These are phyloP conservation scores for Struthidea cinerea DNA, from an alignment of 2,113 vertebrate species.

Conservation along the genomic window DNA sequence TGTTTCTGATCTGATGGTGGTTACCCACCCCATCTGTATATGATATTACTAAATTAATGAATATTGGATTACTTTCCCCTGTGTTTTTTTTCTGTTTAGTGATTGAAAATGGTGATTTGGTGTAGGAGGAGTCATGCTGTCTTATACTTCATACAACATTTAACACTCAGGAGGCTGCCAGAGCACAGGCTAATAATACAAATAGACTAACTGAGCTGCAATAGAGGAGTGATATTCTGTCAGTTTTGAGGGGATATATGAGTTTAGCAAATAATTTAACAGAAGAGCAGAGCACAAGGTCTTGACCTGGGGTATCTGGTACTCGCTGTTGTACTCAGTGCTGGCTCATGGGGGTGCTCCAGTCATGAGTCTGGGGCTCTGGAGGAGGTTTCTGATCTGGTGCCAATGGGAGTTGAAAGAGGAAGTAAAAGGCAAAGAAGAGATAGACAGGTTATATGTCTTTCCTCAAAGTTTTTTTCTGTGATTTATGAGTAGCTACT, in stretches of 20 bases:
- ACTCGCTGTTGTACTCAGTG: not conserved
- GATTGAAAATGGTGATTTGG: not conserved
- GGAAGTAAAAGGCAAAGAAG: not conserved
- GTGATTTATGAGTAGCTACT: not conserved
- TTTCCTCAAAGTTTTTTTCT: not conserved
- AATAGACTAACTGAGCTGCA: not conserved
- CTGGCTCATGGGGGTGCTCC: conserved; percentile 21
- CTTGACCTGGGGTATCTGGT: too few relatives aligned
- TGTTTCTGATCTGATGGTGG: not conserved
- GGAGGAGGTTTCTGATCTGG: not conserved
- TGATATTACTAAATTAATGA: not conserved
- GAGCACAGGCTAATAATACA: not conserved
- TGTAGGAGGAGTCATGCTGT: not conserved
- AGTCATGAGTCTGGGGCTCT: not conserved
- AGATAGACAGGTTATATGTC: not conserved
- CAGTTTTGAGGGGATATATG: not conserved
- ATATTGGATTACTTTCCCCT: not conserved
- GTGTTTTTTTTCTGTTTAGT: not conserved
- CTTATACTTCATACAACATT: not conserved
- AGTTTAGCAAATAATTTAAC: not conserved
- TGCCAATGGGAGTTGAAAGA: not conserved
- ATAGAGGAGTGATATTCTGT: not conserved
- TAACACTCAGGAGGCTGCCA: not conserved
- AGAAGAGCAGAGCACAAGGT: not conserved
- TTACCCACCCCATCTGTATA: not conserved